A percentile compares a stretch with the other conserved stretches of the same genome.
These are phyloP conservation scores for Caretta caretta DNA, from an alignment of 2,113 vertebrate genomes.

Conservation along the genomic window DNA sequence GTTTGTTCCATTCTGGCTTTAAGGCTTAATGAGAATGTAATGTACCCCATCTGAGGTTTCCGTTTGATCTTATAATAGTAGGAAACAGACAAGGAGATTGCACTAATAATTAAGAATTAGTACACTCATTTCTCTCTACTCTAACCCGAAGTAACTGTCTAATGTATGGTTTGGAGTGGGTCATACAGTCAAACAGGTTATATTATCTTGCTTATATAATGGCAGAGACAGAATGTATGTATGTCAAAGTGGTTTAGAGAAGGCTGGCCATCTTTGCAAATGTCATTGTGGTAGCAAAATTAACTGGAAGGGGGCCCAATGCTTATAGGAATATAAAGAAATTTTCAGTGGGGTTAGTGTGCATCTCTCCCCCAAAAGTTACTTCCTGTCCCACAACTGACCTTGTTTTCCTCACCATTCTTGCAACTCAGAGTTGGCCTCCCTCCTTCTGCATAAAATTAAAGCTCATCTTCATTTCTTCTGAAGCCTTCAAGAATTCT, in stretches of 20 bases:
- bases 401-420: background rate
- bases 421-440: background rate
- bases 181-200: background rate
- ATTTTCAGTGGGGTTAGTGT: background rate
- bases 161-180: background rate
- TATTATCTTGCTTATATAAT: background rate
- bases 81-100: slow-evolving; percentile 42
- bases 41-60: slow-evolving; percentile 41
- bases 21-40: slow-evolving; percentile 54
- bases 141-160: background rate
- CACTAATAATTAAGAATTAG: background rate
- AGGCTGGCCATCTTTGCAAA: accelerated
- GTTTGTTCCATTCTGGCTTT: slow-evolving; percentile 49
- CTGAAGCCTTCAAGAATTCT: background rate
- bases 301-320: background rate
- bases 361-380: background rate
- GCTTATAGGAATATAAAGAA: background rate
- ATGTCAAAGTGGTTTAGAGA: background rate
- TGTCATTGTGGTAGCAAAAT: background rate
- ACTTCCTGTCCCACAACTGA: background rate
- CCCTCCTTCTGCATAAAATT: background rate
- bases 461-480: background rate
- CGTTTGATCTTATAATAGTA: slow-evolving; percentile 38
- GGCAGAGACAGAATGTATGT: background rate
- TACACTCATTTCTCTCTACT: slow-evolving; percentile 17